Evolutionary conservation across 2,113 vertebrate species (phyloP).

Genomic region (Clupea harengus): DNA sequence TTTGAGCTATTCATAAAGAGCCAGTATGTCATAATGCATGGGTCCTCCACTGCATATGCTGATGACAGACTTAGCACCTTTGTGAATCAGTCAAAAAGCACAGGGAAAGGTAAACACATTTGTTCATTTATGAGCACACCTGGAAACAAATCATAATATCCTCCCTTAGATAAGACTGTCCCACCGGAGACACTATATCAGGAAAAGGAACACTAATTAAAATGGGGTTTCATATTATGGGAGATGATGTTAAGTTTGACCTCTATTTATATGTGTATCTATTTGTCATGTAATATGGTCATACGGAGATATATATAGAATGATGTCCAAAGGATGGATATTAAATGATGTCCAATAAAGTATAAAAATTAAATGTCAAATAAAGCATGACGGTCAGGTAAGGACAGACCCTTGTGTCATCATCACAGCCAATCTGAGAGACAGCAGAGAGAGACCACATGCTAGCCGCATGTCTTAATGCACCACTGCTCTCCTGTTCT

Average conservation of each 20-base stretch:
- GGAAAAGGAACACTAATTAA: not conserved
- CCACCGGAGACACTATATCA: not conserved
- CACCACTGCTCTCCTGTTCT: not conserved
- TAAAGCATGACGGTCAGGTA: not conserved
- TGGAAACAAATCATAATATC: not conserved
- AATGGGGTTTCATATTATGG: too few species aligned
- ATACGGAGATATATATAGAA: not conserved
- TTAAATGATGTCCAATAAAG: not conserved
- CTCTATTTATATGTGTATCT: not conserved
- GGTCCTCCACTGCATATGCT: not conserved
- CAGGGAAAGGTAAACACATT: not conserved
- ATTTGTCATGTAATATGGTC: not conserved
- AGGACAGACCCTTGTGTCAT: not conserved
- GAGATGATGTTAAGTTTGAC: not conserved
- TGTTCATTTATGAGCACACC: constrained; percentile 16
- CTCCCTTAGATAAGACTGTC: not conserved
- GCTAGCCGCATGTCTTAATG: not conserved
- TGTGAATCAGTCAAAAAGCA: not conserved
- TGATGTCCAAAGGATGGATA: not conserved
- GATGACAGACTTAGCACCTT: not conserved
- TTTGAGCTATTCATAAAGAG: not conserved
- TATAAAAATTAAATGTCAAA: not conserved
- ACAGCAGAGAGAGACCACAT: not conserved
- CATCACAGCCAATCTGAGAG: not conserved
- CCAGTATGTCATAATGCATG: not conserved